Conservation (phyloP, 1,140 invertebrate genomes). For the Musca vetustissima region DNA sequence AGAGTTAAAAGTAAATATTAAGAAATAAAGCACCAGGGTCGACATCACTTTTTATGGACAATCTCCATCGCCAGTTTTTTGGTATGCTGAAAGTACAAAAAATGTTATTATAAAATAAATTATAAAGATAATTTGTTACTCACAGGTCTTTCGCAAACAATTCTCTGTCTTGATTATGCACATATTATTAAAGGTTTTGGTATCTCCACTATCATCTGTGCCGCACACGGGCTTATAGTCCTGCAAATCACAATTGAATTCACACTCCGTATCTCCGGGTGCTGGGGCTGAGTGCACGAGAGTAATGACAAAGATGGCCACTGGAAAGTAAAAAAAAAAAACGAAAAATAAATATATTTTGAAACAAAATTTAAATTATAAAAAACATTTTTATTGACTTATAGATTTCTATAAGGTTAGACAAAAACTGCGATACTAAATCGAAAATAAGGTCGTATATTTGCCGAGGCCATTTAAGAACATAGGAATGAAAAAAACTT, state of each 20-base stretch:
- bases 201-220: slow-evolving; percentile 49
- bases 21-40: background rate
- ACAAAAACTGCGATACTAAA: no score
- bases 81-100: slow-evolving; percentile 39
- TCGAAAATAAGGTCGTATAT: no score
- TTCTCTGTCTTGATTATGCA: slow-evolving; percentile 54
- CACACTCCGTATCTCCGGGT: slow-evolving; percentile 48
- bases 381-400: no score
- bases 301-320: slow-evolving; percentile 42
- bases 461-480: no score
- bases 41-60: slow-evolving; percentile 43
- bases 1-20: background rate
- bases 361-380: no score
- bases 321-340: slow-evolving; percentile 32
- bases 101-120: background rate
- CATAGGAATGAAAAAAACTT: no score
- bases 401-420: no score
- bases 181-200: slow-evolving; percentile 47
- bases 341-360: background rate
- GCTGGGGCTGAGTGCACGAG: slow-evolving; percentile 44
- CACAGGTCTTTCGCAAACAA: slow-evolving; percentile 49
- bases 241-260: slow-evolving; percentile 46
- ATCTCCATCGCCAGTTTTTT: slow-evolving; percentile 51
- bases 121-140: slow-evolving; percentile 30
- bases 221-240: slow-evolving; percentile 42